Evolutionary conservation across 2,888 invertebrate genomes (phyloP).

Genomic region (Litoditis marina): DNA sequence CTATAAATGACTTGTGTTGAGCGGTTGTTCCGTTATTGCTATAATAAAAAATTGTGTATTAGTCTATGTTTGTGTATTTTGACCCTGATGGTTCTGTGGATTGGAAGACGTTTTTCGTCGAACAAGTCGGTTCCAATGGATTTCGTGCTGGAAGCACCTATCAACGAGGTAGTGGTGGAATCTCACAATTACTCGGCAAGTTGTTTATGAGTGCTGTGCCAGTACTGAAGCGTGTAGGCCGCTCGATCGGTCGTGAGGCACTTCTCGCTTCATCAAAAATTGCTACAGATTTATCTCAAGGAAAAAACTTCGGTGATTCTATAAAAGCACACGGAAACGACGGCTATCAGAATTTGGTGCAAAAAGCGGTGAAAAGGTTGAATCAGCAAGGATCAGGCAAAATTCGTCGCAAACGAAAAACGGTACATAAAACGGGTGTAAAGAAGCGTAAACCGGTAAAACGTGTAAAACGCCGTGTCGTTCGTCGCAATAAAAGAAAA

Average conservation of each 20-base stretch:
- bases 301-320: slow-evolving; percentile 10
- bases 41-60: slow-evolving; percentile 7
- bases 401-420: background rate
- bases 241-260: slow-evolving; percentile 7
- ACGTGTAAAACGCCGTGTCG: background rate
- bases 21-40: slow-evolving; percentile 3
- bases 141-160: slow-evolving; percentile 14
- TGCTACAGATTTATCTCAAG: slow-evolving; percentile 12
- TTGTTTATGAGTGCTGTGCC: slow-evolving; percentile 16
- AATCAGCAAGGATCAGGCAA: slow-evolving; percentile 5
- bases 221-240: slow-evolving; percentile 9
- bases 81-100: slow-evolving; percentile 11
- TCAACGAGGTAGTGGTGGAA: slow-evolving; percentile 13
- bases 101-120: slow-evolving; percentile 1
- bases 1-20: background rate
- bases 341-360: slow-evolving; percentile 6
- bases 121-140: slow-evolving; percentile 15
- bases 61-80: background rate
- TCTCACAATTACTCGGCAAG: slow-evolving; percentile 19
- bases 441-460: background rate
- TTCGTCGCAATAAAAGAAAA: background rate
- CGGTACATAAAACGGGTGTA: background rate
- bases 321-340: background rate
- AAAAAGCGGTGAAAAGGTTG: slow-evolving; percentile 2
- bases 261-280: slow-evolving; percentile 8